Evolutionary conservation across 2,797 vertebrate species (phyloP).

Genomic region (Pseudochirops cupreus): DNA sequence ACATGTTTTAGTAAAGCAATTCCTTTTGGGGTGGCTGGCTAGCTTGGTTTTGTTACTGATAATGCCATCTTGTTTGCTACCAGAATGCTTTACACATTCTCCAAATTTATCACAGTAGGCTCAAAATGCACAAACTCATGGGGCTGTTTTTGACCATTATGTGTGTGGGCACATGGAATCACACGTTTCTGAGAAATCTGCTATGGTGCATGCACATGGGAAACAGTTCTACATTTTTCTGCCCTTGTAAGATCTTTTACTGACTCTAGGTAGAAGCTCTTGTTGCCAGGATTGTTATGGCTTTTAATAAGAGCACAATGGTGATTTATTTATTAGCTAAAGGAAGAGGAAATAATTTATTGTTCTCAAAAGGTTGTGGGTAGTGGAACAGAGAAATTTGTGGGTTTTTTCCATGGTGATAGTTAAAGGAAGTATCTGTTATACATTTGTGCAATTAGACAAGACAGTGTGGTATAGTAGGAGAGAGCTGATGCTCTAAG

Average conservation of each 20-base stretch:
- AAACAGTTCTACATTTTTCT: conserved; percentile 34
- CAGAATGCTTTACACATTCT: conserved; percentile 19
- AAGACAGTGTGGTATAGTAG: neutral
- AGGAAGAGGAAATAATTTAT: conserved; percentile 40
- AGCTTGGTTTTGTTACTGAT: neutral
- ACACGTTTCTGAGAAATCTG: conserved; percentile 13
- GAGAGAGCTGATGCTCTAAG: neutral
- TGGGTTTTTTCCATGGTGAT: conserved; percentile 6
- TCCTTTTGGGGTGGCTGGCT: conserved; percentile 15
- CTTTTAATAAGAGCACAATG: conserved; percentile 29
- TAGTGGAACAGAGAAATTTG: conserved; percentile 21
- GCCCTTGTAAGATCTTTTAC: conserved; percentile 20
- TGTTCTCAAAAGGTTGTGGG: conserved; percentile 16
- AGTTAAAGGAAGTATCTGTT: neutral
- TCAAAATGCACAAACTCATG: neutral
- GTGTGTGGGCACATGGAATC: neutral
- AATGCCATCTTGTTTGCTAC: conserved; percentile 17
- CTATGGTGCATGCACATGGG: neutral
- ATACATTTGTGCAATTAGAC: conserved; percentile 32
- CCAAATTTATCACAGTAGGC: neutral
- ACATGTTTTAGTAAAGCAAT: conserved; percentile 8
- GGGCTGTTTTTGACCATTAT: conserved; percentile 21
- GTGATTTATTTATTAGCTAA: conserved; percentile 13
- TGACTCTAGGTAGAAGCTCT: conserved; percentile 17
- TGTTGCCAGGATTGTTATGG: conserved; percentile 28